These are phyloP conservation scores for Distichodus sexfasciatus DNA, from an alignment of 2,797 vertebrate species.

Conservation along the genomic window DNA sequence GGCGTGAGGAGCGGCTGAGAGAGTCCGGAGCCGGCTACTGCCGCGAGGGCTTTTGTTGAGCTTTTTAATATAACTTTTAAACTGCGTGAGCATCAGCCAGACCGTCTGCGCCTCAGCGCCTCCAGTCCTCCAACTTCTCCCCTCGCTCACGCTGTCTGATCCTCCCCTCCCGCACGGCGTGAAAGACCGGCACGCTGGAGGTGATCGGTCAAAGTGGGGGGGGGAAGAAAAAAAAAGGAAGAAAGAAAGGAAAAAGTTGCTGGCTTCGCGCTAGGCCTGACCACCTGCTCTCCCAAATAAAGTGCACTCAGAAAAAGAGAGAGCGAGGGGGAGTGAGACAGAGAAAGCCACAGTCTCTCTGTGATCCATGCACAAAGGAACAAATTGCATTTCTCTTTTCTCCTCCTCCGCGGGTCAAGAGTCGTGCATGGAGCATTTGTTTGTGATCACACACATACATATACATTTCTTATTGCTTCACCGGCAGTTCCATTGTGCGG, in stretches of 20 bases:
- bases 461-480: slow-evolving; percentile 53
- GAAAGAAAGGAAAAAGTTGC: slow-evolving; percentile 32
- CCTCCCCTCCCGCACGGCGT: slow-evolving; percentile 60
- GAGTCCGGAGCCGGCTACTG: slow-evolving; percentile 55
- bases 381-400: slow-evolving; percentile 71
- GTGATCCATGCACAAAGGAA: slow-evolving; percentile 77
- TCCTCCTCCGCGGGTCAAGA: slow-evolving; percentile 47
- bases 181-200: slow-evolving; percentile 63
- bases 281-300: slow-evolving; percentile 81
- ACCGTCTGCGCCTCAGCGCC: slow-evolving; percentile 57
- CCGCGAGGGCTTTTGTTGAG: slow-evolving; percentile 62
- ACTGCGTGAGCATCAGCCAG: slow-evolving; percentile 58
- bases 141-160: slow-evolving; percentile 50
- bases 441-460: slow-evolving; percentile 44
- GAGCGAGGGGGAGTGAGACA: slow-evolving; percentile 45
- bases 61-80: too few species aligned
- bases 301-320: slow-evolving; percentile 63
- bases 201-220: slow-evolving; percentile 50
- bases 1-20: slow-evolving; percentile 63
- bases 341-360: slow-evolving; percentile 55
- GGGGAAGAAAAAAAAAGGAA: slow-evolving; percentile 58
- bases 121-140: slow-evolving; percentile 53
- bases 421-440: slow-evolving; percentile 59
- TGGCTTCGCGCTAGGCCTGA: slow-evolving; percentile 38
- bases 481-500: slow-evolving; percentile 56